A percentile compares a stretch with the other conserved stretches of the same genome.
Evolutionary conservation across 2,113 vertebrate genomes (phyloP).

Genomic region (Silurus glanis): DNA sequence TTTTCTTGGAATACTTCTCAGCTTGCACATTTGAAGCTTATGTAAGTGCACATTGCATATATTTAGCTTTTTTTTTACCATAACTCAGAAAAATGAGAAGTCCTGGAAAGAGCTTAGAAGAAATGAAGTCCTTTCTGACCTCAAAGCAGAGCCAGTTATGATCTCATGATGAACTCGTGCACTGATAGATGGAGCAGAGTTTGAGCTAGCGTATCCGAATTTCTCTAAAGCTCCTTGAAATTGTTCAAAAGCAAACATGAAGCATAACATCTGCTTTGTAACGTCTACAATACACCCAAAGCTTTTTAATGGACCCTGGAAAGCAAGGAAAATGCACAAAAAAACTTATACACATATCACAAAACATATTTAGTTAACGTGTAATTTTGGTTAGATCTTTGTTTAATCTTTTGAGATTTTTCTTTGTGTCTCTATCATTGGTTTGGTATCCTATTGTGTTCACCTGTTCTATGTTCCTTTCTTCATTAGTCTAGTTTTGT

Average conservation of each 20-base stretch:
- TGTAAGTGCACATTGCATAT: background rate
- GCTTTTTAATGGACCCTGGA: conserved; percentile 15
- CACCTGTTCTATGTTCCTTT: background rate
- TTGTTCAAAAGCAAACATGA: background rate
- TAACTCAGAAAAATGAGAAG: background rate
- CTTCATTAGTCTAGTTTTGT: background rate
- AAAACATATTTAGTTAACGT: too few species aligned
- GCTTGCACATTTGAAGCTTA: background rate
- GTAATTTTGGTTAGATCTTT: too few species aligned
- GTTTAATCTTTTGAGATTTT: background rate
- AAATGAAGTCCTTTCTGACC: background rate
- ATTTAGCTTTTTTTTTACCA: background rate
- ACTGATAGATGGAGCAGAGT: background rate
- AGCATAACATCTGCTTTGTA: conserved; percentile 20
- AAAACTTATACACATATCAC: too few species aligned
- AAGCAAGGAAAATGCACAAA: background rate
- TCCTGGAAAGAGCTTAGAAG: too few species aligned
- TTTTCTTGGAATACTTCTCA: background rate
- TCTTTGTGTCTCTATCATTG: background rate
- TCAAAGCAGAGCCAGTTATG: background rate
- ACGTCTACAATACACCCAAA: background rate
- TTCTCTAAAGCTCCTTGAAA: background rate
- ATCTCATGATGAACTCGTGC: background rate
- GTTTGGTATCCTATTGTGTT: background rate
- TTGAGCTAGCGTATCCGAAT: background rate